phyloP scores from a whole-genome alignment of 2,113 vertebrate genomes.

The Saguinus midas region DNA sequence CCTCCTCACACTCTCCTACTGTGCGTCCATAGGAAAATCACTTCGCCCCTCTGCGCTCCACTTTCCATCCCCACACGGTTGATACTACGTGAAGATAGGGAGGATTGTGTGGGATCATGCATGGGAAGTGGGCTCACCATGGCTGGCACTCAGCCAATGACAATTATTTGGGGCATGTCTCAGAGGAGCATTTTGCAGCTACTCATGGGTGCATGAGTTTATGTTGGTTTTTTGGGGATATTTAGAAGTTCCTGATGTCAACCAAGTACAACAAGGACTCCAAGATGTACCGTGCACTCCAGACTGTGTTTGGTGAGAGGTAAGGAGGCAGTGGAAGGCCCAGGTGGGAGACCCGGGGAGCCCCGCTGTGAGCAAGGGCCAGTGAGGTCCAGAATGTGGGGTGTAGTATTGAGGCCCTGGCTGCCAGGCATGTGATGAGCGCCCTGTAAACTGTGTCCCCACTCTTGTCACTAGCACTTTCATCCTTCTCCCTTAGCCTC shows the following conservation, averaged over 20 bases:
- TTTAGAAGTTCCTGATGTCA: constrained; percentile 87
- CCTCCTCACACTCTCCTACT: neutral
- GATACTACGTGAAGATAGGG: neutral
- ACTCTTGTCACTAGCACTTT: rapidly evolving
- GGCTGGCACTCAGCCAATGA: neutral
- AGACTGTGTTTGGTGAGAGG: constrained; percentile 84
- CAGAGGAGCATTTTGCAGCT: neutral
- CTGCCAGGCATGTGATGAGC: rapidly evolving
- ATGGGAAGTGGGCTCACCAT: rapidly evolving
- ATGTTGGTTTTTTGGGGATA: neutral
- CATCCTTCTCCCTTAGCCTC: neutral
- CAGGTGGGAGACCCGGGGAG: rapidly evolving
- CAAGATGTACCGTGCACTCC: constrained; percentile 74
- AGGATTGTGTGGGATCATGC: rapidly evolving
- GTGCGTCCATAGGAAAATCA: neutral
- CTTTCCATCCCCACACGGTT: neutral
- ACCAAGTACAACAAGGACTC: constrained; percentile 84
- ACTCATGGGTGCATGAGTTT: neutral
- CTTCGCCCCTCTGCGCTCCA: rapidly evolving
- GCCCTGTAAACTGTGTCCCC: rapidly evolving
- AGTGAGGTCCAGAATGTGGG: rapidly evolving
- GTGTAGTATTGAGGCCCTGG: neutral
- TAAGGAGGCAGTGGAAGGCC: constrained; percentile 32
- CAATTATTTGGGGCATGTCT: neutral
- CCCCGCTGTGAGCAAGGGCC: neutral